Conservation (phyloP, 2,888 invertebrate genomes). For the Cataglyphis albicans region DNA sequence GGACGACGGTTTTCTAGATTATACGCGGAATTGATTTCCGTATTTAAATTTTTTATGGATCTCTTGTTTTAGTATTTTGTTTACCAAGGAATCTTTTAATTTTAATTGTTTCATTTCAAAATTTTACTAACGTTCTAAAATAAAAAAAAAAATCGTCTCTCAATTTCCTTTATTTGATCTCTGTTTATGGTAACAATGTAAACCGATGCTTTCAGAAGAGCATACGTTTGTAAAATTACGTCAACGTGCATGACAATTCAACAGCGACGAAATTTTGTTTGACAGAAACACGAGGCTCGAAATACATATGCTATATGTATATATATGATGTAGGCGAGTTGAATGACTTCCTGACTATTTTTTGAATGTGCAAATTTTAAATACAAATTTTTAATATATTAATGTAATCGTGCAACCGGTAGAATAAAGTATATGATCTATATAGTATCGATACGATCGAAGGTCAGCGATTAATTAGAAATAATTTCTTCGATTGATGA, state of each 20-base stretch:
- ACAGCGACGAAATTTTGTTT: neutral
- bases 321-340: neutral
- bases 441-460: neutral
- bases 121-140: conserved; percentile 1
- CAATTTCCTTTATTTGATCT: neutral
- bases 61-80: neutral
- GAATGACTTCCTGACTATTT: conserved; percentile 31
- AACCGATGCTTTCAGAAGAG: conserved; percentile 4
- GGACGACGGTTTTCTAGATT: conserved; percentile 14
- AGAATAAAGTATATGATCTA: neutral
- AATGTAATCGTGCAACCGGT: neutral
- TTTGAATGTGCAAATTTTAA: neutral
- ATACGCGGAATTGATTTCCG: neutral
- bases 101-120: neutral
- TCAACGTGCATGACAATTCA: neutral
- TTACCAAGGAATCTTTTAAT: conserved; percentile 3
- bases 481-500: neutral
- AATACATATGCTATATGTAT: neutral
- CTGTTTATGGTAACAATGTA: conserved; percentile 1
- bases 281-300: neutral
- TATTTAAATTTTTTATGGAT: neutral
- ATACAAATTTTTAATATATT: neutral
- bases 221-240: neutral
- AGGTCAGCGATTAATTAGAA: conserved; percentile 17
- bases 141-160: neutral